Evolutionary conservation across 2,888 invertebrate species (phyloP).

Genomic region (Drosophila siamana): DNA sequence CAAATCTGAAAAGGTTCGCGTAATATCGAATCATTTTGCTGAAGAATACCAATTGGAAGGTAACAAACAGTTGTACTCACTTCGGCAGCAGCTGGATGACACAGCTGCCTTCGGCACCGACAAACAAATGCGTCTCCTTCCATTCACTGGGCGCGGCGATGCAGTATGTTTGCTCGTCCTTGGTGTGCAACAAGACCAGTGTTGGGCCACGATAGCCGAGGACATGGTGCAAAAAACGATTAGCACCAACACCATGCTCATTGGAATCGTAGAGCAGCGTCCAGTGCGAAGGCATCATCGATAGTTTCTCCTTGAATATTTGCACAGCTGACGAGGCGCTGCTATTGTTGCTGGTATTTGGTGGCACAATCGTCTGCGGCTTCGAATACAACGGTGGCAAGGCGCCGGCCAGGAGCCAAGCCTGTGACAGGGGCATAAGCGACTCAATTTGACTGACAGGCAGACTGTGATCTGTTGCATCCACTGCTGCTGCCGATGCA

Average conservation of each 20-base stretch:
- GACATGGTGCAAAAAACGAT: conserved; percentile 95
- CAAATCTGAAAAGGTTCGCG: conserved; percentile 85
- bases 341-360: conserved; percentile 61
- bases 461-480: conserved; percentile 58
- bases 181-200: conserved; percentile 87
- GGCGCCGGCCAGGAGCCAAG: conserved; percentile 90
- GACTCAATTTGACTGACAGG: conserved; percentile 65
- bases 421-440: conserved; percentile 88
- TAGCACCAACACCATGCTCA: conserved; percentile 94
- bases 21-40: not conserved
- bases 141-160: conserved; percentile 92
- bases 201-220: conserved; percentile 89
- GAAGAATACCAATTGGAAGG: not conserved
- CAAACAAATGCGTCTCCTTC: conserved; percentile 94
- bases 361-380: conserved; percentile 83
- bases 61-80: conserved; percentile 84
- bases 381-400: conserved; percentile 87
- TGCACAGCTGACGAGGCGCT: conserved; percentile 84
- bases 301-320: conserved; percentile 88
- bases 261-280: conserved; percentile 92
- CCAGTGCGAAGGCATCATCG: conserved; percentile 93
- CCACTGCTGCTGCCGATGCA: conserved; percentile 62
- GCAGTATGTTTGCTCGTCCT: conserved; percentile 89
- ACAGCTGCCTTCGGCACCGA: conserved; percentile 92
- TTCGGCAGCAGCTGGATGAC: conserved; percentile 91